A percentile compares a stretch with the other conserved stretches of the same genome.
Conservation (phyloP, 1,140 invertebrate species). For the Adoxophyes honmai region DNA sequence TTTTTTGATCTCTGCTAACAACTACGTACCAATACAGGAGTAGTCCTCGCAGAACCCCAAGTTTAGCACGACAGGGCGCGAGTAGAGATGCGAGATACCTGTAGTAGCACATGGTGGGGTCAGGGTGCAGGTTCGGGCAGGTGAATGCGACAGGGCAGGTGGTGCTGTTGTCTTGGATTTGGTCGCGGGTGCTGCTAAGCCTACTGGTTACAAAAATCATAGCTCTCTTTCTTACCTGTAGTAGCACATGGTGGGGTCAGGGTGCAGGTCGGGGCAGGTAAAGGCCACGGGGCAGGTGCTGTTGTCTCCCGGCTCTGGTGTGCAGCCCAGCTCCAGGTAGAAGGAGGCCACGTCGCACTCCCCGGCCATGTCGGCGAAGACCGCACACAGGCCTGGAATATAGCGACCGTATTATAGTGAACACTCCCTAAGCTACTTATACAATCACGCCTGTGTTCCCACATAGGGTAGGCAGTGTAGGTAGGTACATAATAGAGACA, state of each 20-base stretch:
- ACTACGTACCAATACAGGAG: no score
- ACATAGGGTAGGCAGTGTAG: no score
- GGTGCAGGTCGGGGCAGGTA: constrained; percentile 55
- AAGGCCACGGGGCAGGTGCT: constrained; percentile 51
- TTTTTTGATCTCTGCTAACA: no score
- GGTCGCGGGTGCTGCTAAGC: constrained; percentile 54
- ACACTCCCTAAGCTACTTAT: no score
- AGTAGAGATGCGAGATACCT: no score
- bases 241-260: constrained; percentile 50
- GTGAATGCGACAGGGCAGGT: constrained; percentile 51
- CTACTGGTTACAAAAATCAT: no score
- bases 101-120: constrained; percentile 54
- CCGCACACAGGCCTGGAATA: no score
- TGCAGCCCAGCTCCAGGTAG: constrained; percentile 60
- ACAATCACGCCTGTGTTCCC: no score
- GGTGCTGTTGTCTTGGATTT: constrained; percentile 29
- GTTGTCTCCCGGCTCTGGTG: constrained; percentile 32
- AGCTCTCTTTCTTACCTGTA: constrained; percentile 54
- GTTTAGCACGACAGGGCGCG: no score
- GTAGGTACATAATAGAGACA: no score
- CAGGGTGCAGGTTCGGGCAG: constrained; percentile 57
- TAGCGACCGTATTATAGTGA: no score
- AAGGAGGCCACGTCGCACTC: constrained; percentile 57
- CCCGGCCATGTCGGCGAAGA: constrained; percentile 46
- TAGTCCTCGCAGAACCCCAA: no score